Percentiles rank a stretch among this genome's conserved stretches.
Conservation (phyloP, 2,113 vertebrate species). For the Forbesichthys agassizii region DNA sequence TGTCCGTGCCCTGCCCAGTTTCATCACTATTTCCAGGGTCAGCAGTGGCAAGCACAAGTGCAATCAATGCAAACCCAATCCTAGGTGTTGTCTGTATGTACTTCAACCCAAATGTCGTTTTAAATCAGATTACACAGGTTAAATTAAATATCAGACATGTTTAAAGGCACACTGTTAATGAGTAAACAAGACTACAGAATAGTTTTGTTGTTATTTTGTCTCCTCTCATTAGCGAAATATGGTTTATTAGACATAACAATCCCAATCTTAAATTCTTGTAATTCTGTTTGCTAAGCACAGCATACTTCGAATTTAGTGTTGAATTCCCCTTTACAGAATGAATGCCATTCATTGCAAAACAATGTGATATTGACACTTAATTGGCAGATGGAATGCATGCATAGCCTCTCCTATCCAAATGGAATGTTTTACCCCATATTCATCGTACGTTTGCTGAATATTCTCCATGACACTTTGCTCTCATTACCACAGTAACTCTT, state of each 20-base stretch:
- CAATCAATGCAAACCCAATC: slow-evolving; percentile 61
- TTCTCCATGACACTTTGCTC: slow-evolving; percentile 55
- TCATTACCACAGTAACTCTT: slow-evolving; percentile 49
- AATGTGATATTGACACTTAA: slow-evolving; percentile 61
- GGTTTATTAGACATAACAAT: slow-evolving; percentile 56
- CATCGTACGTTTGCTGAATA: slow-evolving; percentile 47
- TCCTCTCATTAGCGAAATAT: slow-evolving; percentile 39
- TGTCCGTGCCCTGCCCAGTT: neutral
- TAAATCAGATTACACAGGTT: slow-evolving; percentile 37
- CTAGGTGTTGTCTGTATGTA: slow-evolving; percentile 35
- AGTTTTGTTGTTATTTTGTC: slow-evolving; percentile 35
- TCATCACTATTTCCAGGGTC: slow-evolving; percentile 50
- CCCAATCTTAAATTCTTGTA: slow-evolving; percentile 16
- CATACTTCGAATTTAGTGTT: slow-evolving; percentile 57
- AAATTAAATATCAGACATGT: slow-evolving; percentile 61
- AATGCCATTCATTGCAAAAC: slow-evolving; percentile 58
- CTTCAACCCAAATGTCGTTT: slow-evolving; percentile 13
- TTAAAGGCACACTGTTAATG: slow-evolving; percentile 41
- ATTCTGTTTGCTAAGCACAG: slow-evolving; percentile 22
- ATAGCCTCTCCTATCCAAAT: slow-evolving; percentile 34
- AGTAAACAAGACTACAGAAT: slow-evolving; percentile 21
- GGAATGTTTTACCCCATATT: slow-evolving; percentile 56
- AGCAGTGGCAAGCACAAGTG: slow-evolving; percentile 49
- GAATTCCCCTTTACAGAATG: slow-evolving; percentile 49
- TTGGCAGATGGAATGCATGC: slow-evolving; percentile 51